Evolutionary conservation across 2,113 vertebrate species (phyloP), one percentile per base, ranked within the genome.

Genomic region (Pluvianellus socialis): DNA sequence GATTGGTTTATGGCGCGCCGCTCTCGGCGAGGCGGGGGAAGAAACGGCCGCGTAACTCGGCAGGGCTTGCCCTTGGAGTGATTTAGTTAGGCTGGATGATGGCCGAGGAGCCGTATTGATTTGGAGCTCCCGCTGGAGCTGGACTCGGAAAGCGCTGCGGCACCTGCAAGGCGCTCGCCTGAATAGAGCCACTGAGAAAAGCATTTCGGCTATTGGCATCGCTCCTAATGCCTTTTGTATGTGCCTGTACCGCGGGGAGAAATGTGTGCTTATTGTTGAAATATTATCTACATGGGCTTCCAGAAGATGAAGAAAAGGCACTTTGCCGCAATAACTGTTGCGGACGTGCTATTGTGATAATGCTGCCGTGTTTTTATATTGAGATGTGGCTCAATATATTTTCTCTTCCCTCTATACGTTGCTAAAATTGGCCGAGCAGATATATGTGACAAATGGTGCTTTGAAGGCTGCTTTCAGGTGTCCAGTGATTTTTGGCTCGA

Each of bases 101-200:
- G 95, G 96, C 97, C 42, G 92, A 97, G 94, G 96, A 93, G 95
- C 94, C 65, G 76, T 84, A 96, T 97, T 86, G 96, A 96, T 96
- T 92, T 62, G 91, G 96, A 96, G 96, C 96, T 97, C 97, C 97
- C 79, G 71, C 88, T 79, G 97, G 96, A 97, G 94, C 94, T 38
- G 82, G 30, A 68, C 70, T 86, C 76, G 85, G 96, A 96, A 95
- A 80, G 96, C 65, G 94, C 86, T 42, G 96, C 82, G 32, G 93
- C 97, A 96, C 97, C 96, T 96, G 96, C n/a, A n/a, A 93, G 97
- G 35, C 93, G 55, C 93, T 94, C 53, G 47, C 93, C 92, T 96
- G 97, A 95, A 65, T 63, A 68, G 96, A 95, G 95, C 92, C 85
- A 58, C 92, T 10, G 88, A 92, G 95, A 97, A 92, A 95, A 95